Evolutionary conservation across 2,113 vertebrate genomes (phyloP), one percentile per base, ranked within the genome.

Genomic region (Pomatorhinus ruficollis): DNA sequence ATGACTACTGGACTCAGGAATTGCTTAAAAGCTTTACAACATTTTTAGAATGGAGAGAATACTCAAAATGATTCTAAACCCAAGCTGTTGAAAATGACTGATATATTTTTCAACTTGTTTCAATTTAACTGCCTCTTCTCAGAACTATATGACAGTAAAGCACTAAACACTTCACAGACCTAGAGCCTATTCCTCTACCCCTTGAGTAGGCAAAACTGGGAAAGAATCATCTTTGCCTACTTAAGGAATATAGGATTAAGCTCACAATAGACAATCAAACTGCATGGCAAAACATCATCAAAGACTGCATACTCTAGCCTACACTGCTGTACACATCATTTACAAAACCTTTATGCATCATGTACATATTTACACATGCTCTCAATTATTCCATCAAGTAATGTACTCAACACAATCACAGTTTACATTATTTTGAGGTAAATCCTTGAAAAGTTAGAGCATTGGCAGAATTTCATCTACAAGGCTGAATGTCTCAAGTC

Each of bases 331-430:
- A 97, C 89, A 95, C 44, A 31, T 66, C 2, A 94, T 84, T 97
- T 97, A 97, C 91, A 93, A 84, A 83, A 53, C 50, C 21, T 93
- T 88, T 78, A 83, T 47, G 82, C 72, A 87, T 74, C 31, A 77
- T 94, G 64, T 92, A 97, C 94, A 96, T 93, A 95, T 94, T 97
- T 97, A 97, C 90, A 97, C 90, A 91, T 45, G 42, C 75, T 95
- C 31, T 92, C 33, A 89, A 80, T 74, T 93, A 39, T 83, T 91
- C 81, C 71, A 94, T 80, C 90, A 96, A 96, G 86, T 88, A 92
- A 95, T 21, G 45, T 42, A 77, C 47, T 92, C 91, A 92, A 91
- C 61, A 82, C 70, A 90, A 83, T 94, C 94, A 95, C 93, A 96
- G 87, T 95, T 95, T 59, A 95, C 50, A 53, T 82, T 68, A 87